These are phyloP conservation scores for Rattus norvegicus DNA, from an alignment of 2,113 vertebrate genomes.

Conservation along the genomic window GRCr8 NC_086037.1:46276001-46276500, in stretches of 20 bases:
- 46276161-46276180: not conserved
- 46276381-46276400: not conserved
- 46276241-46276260: not conserved
- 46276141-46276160: not conserved
- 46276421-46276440: not conserved
- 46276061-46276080: not conserved
- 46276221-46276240: not conserved
- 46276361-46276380: not conserved
- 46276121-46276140: not conserved
- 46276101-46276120: not conserved
- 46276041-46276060: conserved; percentile 37
- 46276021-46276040: not conserved
- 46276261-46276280: not conserved
- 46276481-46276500: not conserved
- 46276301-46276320: not conserved
- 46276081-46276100: not conserved
- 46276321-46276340: not conserved
- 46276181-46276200: not conserved
- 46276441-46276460: not conserved
- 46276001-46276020: not conserved
- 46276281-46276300: not conserved
- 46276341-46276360: not conserved
- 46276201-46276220: not conserved
- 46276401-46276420: not conserved
- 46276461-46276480: not conserved